phyloP scores from a whole-genome alignment of 2,888 invertebrate genomes.

The Dolichopus griseipennis region DNA sequence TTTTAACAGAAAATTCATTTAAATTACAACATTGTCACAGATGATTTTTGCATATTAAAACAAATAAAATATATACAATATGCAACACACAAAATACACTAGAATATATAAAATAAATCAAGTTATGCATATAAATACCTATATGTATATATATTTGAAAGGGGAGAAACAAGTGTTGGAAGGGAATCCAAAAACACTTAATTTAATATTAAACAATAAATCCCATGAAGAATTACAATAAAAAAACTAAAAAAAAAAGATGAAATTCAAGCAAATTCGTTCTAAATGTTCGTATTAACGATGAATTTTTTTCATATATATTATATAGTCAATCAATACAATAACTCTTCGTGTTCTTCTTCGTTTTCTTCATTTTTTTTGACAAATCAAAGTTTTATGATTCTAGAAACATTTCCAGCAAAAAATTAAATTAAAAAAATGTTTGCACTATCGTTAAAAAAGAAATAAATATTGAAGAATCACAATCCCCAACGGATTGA shows the following conservation, averaged over 20 bases:
- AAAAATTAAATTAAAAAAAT: neutral
- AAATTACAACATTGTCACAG: constrained; percentile 6
- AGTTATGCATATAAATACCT: neutral
- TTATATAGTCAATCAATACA: neutral
- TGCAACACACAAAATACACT: neutral
- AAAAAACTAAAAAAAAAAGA: too few species aligned
- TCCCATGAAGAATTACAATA: neutral
- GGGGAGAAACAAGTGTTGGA: neutral
- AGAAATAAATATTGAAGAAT: too few species aligned
- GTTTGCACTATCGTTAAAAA: too few species aligned
- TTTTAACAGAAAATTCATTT: constrained; percentile 3
- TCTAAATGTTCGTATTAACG: neutral
- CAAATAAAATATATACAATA: neutral
- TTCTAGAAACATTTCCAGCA: neutral
- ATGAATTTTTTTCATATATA: neutral
- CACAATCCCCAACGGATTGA: too few species aligned
- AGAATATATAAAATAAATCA: neutral
- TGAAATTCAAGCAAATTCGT: neutral
- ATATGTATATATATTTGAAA: neutral
- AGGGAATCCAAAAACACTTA: too few species aligned
- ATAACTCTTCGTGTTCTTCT: neutral
- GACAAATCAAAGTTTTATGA: constrained; percentile 1
- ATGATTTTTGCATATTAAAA: neutral
- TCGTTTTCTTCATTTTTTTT: neutral
- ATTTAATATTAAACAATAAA: neutral